phyloP scores from a whole-genome alignment of 2,113 vertebrate species.

The Heterocephalus glaber region DNA sequence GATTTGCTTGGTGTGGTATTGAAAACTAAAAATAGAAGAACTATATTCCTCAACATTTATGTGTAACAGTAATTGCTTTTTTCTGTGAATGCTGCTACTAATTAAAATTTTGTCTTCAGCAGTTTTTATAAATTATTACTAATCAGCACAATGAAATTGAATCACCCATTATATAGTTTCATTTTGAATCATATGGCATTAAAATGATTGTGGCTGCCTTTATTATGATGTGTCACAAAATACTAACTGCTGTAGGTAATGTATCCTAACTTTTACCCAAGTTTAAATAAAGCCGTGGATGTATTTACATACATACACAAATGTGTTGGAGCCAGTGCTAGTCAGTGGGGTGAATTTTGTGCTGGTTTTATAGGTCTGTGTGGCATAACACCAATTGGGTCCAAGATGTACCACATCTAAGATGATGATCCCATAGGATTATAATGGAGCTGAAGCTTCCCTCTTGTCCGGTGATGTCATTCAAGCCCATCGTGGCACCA shows the following conservation, averaged over 20 bases:
- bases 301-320: too few species aligned
- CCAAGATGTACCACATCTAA: not conserved
- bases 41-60: not conserved
- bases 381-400: not conserved
- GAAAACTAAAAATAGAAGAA: not conserved
- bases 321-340: not conserved
- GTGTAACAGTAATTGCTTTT: not conserved
- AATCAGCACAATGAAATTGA: not conserved
- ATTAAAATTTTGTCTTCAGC: conserved; percentile 19
- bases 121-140: not conserved
- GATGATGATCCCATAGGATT: not conserved
- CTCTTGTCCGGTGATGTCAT: not conserved
- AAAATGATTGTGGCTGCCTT: not conserved
- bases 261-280: not conserved
- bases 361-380: not conserved
- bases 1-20: not conserved
- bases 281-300: not conserved
- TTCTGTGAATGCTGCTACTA: not conserved
- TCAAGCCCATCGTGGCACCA: not conserved
- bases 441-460: not conserved
- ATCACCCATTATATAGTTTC: not conserved
- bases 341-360: not conserved
- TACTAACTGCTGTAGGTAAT: fast-evolving
- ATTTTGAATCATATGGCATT: not conserved
- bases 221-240: not conserved